Evolutionary conservation across 92 coral and sea anemone genomes (phyloP).

Genomic region (Palythoa caribaeorum): DNA sequence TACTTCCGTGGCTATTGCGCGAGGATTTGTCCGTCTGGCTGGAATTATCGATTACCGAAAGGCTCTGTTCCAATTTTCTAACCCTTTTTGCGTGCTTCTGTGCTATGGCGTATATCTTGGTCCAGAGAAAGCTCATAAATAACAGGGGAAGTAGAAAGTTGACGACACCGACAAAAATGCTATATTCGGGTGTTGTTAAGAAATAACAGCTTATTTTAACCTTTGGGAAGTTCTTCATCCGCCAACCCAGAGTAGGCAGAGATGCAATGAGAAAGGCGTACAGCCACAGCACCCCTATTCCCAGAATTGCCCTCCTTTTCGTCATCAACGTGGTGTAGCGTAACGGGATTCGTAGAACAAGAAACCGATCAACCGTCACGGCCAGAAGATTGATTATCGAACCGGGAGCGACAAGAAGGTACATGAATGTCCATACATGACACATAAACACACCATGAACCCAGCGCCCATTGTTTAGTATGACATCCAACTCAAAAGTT

Average conservation of each 20-base stretch:
- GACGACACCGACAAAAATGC: constrained; percentile 62
- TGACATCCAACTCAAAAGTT: constrained; percentile 63
- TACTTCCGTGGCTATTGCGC: constrained; percentile 56
- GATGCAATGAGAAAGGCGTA: constrained; percentile 78
- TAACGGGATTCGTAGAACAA: constrained; percentile 80
- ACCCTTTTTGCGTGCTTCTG: constrained; percentile 76
- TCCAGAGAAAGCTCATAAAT: constrained; percentile 85
- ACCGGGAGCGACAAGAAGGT: constrained; percentile 79
- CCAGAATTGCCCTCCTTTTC: constrained; percentile 65
- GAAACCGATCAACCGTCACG: constrained; percentile 84
- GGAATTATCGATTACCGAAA: constrained; percentile 60
- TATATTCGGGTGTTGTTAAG: constrained; percentile 48
- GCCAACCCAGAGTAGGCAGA: constrained; percentile 83
- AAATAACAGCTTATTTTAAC: constrained; percentile 46
- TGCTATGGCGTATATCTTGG: constrained; percentile 75
- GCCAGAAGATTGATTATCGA: constrained; percentile 89
- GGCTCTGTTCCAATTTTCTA: constrained; percentile 77
- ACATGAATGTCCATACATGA: constrained; percentile 76
- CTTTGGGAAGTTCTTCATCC: neutral
- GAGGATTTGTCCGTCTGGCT: constrained; percentile 81
- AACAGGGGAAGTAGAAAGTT: constrained; percentile 85
- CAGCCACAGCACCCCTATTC: constrained; percentile 70
- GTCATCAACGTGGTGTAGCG: constrained; percentile 88
- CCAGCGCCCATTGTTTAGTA: constrained; percentile 49
- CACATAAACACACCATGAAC: constrained; percentile 77